Evolutionary conservation across 2,113 vertebrate species (phyloP).

Genomic region (Tringa solitaria): DNA sequence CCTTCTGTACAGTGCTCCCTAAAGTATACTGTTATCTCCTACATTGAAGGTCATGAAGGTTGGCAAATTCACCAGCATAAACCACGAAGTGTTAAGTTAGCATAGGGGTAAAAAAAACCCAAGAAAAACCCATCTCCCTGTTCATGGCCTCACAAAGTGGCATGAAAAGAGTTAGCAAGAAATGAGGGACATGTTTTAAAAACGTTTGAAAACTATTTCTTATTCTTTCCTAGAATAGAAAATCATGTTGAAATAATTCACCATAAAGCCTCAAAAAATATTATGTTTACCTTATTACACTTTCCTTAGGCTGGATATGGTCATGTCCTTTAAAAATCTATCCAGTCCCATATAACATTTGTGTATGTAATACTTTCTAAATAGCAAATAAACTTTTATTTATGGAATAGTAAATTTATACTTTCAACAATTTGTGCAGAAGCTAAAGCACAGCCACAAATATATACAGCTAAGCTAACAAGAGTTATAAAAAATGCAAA

Average conservation of each 20-base stretch:
- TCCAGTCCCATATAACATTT: neutral
- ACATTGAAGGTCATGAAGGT: neutral
- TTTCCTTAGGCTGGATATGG: neutral
- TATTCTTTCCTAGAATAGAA: neutral
- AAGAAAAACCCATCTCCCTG: neutral
- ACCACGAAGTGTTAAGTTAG: neutral
- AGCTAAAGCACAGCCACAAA: neutral
- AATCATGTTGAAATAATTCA: neutral
- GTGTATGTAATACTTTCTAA: neutral
- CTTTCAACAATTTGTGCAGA: neutral
- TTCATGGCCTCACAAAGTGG: neutral
- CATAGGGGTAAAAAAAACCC: neutral
- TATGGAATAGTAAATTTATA: neutral
- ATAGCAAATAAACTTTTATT: neutral
- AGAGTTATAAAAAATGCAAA: neutral
- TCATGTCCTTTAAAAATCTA: neutral
- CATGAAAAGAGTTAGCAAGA: neutral
- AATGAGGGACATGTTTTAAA: fast-evolving
- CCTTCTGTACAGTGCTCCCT: neutral
- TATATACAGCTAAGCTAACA: neutral
- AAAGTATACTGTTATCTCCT: neutral
- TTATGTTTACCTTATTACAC: neutral
- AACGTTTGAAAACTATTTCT: neutral
- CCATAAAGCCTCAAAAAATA: fast-evolving
- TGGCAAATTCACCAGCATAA: neutral